phyloP scores from a whole-genome alignment of 2,113 vertebrate species.

The Peromyscus californicus region DNA sequence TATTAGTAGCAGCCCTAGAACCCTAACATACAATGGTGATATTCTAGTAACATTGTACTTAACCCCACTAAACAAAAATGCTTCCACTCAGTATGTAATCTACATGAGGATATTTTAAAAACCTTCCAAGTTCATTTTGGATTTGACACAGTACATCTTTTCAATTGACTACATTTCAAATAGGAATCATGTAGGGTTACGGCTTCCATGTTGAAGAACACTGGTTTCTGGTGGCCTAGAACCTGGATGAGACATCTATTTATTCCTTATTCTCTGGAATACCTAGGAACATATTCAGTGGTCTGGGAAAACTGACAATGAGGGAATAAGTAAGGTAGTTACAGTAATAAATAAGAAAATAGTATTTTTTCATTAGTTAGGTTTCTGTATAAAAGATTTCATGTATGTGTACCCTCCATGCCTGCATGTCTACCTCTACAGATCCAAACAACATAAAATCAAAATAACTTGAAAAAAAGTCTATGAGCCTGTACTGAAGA shows the following conservation, averaged over 20 bases:
- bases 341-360: background rate
- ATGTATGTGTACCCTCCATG: background rate
- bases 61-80: background rate
- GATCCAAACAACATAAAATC: background rate
- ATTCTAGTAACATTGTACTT: background rate
- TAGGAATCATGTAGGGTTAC: background rate
- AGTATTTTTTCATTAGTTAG: background rate
- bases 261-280: accelerated
- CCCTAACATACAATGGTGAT: background rate
- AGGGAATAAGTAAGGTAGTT: background rate
- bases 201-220: background rate
- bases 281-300: background rate
- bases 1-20: background rate
- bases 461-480: background rate
- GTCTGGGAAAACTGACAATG: too few species aligned
- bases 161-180: background rate
- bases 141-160: background rate
- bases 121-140: background rate
- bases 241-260: too few species aligned
- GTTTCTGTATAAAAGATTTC: background rate
- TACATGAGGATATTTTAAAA: background rate
- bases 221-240: background rate
- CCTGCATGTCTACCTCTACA: background rate
- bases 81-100: background rate
- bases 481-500: background rate